Evolutionary conservation across 2,113 vertebrate species (phyloP).

Genomic region (Dascyllus trimaculatus): DNA sequence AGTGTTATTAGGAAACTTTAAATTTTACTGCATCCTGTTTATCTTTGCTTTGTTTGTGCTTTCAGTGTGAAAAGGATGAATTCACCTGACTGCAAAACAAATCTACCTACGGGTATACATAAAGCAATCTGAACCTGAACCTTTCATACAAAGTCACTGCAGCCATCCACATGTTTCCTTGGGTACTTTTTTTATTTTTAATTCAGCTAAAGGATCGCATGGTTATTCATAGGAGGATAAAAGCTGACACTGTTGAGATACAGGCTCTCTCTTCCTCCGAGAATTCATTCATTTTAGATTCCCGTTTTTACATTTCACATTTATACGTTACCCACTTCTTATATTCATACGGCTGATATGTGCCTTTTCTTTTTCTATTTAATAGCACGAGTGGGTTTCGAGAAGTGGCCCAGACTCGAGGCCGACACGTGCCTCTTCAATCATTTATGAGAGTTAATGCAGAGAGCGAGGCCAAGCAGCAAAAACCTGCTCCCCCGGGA

Average conservation of each 20-base stretch:
- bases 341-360: slow-evolving; percentile 1
- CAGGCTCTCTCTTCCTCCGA: background rate
- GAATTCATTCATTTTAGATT: slow-evolving; percentile 4
- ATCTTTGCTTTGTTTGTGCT: no score
- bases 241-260: background rate
- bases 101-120: no score
- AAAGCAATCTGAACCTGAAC: no score
- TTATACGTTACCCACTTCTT: background rate
- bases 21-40: background rate
- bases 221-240: background rate
- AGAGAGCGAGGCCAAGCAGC: slow-evolving; percentile 48
- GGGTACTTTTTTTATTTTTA: background rate
- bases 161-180: no score
- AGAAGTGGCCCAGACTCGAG: slow-evolving; percentile 25
- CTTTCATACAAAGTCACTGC: background rate
- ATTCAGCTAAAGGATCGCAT: background rate
- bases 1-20: background rate
- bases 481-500: slow-evolving; percentile 40
- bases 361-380: slow-evolving; percentile 55
- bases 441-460: slow-evolving; percentile 73
- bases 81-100: no score
- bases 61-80: no score
- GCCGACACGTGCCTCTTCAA: slow-evolving; percentile 56
- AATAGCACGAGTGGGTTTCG: slow-evolving; percentile 13
- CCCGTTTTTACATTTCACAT: background rate